These are phyloP conservation scores for Anoura caudifer DNA, from an alignment of 2,113 vertebrate species.

Conservation along the genomic window DNA sequence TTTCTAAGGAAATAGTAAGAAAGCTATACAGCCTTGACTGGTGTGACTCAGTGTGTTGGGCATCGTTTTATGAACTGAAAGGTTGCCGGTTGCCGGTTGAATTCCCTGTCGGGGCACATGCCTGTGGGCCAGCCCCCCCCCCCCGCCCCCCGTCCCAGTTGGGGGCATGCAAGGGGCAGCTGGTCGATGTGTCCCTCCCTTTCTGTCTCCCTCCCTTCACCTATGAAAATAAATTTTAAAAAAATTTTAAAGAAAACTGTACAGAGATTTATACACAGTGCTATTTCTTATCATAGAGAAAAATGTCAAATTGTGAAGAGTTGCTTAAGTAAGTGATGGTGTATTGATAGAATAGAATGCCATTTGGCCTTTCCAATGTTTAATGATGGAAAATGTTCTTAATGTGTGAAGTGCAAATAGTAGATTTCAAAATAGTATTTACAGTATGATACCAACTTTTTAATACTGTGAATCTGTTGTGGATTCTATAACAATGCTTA, in stretches of 20 bases:
- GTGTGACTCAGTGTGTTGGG: too few species aligned
- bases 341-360: not conserved
- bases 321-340: constrained; percentile 22
- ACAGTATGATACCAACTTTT: not conserved
- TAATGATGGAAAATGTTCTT: constrained; percentile 9
- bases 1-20: constrained; percentile 22
- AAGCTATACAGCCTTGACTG: not conserved
- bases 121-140: too few species aligned
- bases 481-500: not conserved
- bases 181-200: too few species aligned
- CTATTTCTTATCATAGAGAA: not conserved
- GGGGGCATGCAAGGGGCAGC: too few species aligned
- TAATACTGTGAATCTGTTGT: not conserved
- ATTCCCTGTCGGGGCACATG: too few species aligned
- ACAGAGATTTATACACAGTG: not conserved
- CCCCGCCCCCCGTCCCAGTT: too few species aligned
- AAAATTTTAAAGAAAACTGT: not conserved
- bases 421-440: constrained; percentile 4
- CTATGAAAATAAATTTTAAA: too few species aligned
- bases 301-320: not conserved
- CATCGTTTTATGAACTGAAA: too few species aligned
- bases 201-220: too few species aligned
- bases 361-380: constrained; percentile 9
- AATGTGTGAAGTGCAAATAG: not conserved
- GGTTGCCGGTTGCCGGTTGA: too few species aligned